Evolutionary conservation across 2,888 invertebrate species (phyloP).

Genomic region (Halocaridina rubra): DNA sequence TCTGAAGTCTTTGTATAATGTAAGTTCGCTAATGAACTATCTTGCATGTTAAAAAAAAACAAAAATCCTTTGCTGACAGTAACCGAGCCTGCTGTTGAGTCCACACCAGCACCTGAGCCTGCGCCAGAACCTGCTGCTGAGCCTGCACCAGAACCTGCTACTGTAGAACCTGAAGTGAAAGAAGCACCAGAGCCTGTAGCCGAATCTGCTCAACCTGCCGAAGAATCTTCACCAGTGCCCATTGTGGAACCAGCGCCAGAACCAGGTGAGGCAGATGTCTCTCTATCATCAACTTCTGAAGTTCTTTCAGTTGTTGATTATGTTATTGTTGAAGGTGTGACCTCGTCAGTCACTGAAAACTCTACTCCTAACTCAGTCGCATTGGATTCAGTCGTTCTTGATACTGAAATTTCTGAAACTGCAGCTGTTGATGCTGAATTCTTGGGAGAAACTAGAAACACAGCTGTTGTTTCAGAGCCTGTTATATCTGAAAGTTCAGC

Average conservation of each 20-base stretch:
- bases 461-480: not conserved
- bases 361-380: not conserved
- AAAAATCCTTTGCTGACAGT: no score
- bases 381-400: not conserved
- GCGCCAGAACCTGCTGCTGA: not conserved
- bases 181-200: not conserved
- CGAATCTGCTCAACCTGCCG: not conserved
- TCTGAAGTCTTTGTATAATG: no score
- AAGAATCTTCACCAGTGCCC: not conserved
- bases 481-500: not conserved
- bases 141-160: not conserved
- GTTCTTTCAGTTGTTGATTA: not conserved
- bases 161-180: not conserved
- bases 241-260: not conserved
- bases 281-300: not conserved
- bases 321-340: not conserved
- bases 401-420: not conserved
- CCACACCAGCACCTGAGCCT: not conserved
- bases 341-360: not conserved
- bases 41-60: no score
- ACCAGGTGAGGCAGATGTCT: not conserved
- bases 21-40: no score
- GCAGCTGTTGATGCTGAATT: not conserved
- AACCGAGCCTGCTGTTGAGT: no score
- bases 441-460: not conserved